Evolutionary conservation across 2,888 invertebrate species (phyloP).

Genomic region (Callosobruchus maculatus): DNA sequence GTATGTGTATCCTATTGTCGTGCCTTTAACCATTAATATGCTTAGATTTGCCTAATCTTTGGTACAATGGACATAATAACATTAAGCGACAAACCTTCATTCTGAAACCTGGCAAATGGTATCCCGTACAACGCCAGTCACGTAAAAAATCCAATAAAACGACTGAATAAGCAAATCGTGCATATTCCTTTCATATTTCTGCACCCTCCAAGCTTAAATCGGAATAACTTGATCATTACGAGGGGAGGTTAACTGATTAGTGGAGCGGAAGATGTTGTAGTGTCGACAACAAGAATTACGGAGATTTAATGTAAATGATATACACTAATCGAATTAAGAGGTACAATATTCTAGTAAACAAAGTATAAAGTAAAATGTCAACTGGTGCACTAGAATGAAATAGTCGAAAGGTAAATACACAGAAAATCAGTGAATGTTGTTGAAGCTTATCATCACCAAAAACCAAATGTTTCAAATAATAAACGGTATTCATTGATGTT

Average conservation of each 20-base stretch:
- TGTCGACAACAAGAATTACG: neutral
- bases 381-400: no score
- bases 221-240: conserved; percentile 1
- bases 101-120: neutral
- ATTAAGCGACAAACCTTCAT: neutral
- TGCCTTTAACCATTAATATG: neutral
- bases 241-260: conserved; percentile 3
- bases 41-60: neutral
- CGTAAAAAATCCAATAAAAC: conserved; percentile 6
- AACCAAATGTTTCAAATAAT: no score
- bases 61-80: neutral
- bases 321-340: neutral
- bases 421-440: no score
- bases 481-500: no score
- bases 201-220: neutral
- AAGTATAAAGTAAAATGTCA: no score
- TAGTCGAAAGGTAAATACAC: no score
- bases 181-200: conserved; percentile 2
- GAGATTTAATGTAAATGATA: neutral
- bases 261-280: conserved; percentile 1
- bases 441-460: no score
- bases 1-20: neutral
- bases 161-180: conserved; percentile 4
- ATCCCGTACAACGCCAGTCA: neutral
- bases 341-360: neutral